These are phyloP conservation scores for Tricholauxania praeusta DNA, from an alignment of 2,888 invertebrate species.

Conservation along the genomic window DNA sequence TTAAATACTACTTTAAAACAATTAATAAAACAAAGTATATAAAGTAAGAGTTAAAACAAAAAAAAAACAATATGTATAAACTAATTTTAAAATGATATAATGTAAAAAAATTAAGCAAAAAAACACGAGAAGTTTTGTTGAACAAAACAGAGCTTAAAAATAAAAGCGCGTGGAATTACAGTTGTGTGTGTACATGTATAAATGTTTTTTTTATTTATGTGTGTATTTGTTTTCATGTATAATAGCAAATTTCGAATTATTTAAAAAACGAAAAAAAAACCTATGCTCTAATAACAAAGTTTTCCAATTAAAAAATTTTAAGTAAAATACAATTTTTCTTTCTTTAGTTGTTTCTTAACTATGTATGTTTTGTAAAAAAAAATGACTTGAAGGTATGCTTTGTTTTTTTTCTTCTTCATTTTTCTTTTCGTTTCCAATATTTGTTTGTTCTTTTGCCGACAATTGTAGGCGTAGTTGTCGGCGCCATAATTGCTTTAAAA, in stretches of 20 bases:
- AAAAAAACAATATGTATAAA: not conserved
- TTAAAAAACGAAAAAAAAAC: constrained; percentile 5
- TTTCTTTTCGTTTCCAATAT: constrained; percentile 24
- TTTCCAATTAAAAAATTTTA: constrained; percentile 16
- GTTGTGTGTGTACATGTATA: constrained; percentile 41
- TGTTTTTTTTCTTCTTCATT: constrained; percentile 30
- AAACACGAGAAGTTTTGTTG: constrained; percentile 36
- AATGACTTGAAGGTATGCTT: constrained; percentile 53
- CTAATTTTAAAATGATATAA: constrained; percentile 17
- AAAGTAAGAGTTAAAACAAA: not conserved
- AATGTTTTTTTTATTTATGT: no score
- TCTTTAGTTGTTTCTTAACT: constrained; percentile 45
- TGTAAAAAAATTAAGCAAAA: constrained; percentile 47
- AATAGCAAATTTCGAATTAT: constrained; percentile 16
- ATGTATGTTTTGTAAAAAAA: constrained; percentile 44
- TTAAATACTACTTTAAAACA: constrained; percentile 17
- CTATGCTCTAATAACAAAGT: constrained; percentile 43
- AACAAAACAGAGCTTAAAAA: constrained; percentile 40
- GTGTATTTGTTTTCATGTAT: constrained; percentile 1
- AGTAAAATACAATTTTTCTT: constrained; percentile 24
- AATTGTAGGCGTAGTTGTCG: not conserved
- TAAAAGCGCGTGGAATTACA: constrained; percentile 52
- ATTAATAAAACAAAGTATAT: no score
- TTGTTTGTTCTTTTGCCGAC: constrained; percentile 14
- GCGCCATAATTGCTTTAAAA: no score